A percentile compares a stretch with the other conserved stretches of the same genome.
phyloP scores from a whole-genome alignment of 2,113 vertebrate genomes.

The Poeciliopsis retropinna region DNA sequence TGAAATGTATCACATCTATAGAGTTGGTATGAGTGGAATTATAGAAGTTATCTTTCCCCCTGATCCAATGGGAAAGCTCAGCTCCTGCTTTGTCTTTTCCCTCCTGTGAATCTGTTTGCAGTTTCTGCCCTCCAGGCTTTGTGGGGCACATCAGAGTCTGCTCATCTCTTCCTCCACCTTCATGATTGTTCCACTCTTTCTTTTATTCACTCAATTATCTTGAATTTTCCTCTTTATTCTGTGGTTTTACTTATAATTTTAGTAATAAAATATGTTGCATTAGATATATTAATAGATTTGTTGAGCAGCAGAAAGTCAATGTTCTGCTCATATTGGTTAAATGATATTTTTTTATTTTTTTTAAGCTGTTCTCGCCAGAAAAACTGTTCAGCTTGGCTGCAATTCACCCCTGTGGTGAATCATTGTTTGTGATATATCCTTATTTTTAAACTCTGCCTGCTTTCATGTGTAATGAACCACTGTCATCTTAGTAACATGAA shows the following conservation, averaged over 20 bases:
- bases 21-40: constrained; percentile 29
- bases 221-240: background rate
- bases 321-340: background rate
- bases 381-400: background rate
- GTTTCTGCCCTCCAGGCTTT: constrained; percentile 21
- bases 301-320: background rate
- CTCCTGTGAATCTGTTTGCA: constrained; percentile 19
- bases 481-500: no score
- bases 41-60: constrained; percentile 20
- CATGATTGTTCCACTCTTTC: constrained; percentile 3
- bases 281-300: background rate
- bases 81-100: constrained; percentile 22
- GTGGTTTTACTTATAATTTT: background rate
- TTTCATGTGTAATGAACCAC: no score
- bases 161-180: constrained; percentile 5
- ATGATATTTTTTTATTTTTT: background rate
- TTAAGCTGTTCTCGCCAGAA: background rate
- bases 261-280: background rate
- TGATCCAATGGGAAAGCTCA: constrained; percentile 50
- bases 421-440: no score
- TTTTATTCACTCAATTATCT: background rate
- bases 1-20: constrained; percentile 27
- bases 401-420: no score
- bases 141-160: background rate
- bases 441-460: no score